Evolutionary conservation across 2,113 vertebrate genomes (phyloP), one percentile per base, ranked within the genome.

Genomic region (Petrocephalus zakoni): DNA sequence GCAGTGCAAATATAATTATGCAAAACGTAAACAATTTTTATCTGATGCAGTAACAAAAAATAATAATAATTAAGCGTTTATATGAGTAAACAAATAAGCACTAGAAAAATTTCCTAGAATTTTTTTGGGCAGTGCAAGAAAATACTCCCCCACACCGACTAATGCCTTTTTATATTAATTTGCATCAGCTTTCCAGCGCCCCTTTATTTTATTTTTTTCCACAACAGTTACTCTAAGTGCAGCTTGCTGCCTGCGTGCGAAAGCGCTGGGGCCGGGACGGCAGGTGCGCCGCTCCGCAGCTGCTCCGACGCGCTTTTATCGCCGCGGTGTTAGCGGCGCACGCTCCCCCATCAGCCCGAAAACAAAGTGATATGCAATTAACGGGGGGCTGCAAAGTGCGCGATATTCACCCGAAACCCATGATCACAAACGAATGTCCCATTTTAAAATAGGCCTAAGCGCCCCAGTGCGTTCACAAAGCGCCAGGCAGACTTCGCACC

Each of bases 131-230:
- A 75, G 13, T 75, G 15, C 17, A 78, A 19, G n/a, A 51, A 42
- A 78, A 78, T 42, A 42, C 72, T 78, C 34, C 72, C 25, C 29
- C 17, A 78, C 72, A 37, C 15, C 2, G 72, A 19, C 34, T 29
- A 78, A 78, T 78, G 72, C 72, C 72, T 42, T 34, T 78, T 78
- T 78, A 78, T 78, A 78, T 78, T 37, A 78, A 78, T 37, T 78
- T 34, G 34, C 72, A 15, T 78, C 72, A 42, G 34, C 29, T 78
- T 78, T 42, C 34, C 5, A 78, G 17, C 72, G 11, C 13, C 29
- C 13, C 42, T 42, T 42, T 42, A 42, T 42, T 42, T 42, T 3
- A 42, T 42, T 42, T 42, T 78, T 55, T 75, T 68, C 42, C 6
- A 78, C 72, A 78, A 42, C 19, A 19, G 72, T 15, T 34, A 19